A percentile compares a stretch with the other conserved stretches of the same genome.
These are phyloP conservation scores for Amblyopsis hoosieri DNA, from an alignment of 2,797 vertebrate species.

Conservation along the genomic window DNA sequence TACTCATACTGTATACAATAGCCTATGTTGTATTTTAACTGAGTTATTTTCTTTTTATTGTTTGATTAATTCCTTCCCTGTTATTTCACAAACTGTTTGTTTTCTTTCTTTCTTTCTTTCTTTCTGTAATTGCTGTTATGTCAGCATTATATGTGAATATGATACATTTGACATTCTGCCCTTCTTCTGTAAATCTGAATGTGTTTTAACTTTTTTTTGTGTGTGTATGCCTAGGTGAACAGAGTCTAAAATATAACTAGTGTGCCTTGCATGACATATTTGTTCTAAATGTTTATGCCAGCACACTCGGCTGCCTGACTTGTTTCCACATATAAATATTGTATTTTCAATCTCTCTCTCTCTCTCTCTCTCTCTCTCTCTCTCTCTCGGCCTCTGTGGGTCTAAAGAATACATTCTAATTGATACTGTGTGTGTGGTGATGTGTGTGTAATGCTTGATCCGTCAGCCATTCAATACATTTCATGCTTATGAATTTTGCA, in stretches of 20 bases:
- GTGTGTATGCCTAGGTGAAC: no score
- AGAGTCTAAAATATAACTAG: no score
- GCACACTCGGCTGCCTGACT: no score
- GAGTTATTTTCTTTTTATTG: no score
- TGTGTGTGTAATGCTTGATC: conserved; percentile 9
- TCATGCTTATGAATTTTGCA: conserved; percentile 31
- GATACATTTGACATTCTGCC: neutral
- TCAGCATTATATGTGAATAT: neutral
- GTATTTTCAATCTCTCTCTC: neutral
- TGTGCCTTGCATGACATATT: conserved; percentile 12
- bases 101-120: no score
- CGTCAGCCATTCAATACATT: conserved; percentile 20
- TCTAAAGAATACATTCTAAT: conserved; percentile 1
- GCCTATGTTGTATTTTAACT: neutral
- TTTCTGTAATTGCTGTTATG: no score
- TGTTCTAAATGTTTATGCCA: neutral
- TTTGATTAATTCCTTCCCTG: no score
- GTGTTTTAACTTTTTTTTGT: no score
- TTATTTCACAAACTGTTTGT: no score
- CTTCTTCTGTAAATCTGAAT: no score
- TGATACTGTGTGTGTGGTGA: neutral
- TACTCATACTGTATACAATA: neutral
- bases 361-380: neutral
- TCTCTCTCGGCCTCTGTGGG: neutral
- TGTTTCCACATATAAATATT: conserved; percentile 1